A percentile compares a stretch with the other conserved stretches of the same genome.
These are phyloP conservation scores for Athetis lepigone DNA, from an alignment of 2,888 invertebrate species.

Conservation along the genomic window DNA sequence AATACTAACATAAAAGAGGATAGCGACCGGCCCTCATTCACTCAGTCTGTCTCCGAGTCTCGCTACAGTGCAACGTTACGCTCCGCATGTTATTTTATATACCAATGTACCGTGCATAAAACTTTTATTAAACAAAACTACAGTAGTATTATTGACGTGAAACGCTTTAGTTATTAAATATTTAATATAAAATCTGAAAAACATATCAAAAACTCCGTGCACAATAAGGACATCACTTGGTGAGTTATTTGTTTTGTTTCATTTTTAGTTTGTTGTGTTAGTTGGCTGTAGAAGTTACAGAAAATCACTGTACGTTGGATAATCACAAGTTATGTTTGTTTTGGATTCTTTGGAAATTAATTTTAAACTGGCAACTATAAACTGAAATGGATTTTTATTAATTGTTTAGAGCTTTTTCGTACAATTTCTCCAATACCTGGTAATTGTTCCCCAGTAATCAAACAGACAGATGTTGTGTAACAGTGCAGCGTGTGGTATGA, in stretches of 20 bases:
- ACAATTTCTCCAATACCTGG: conserved; percentile 12
- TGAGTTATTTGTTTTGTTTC: conserved; percentile 59
- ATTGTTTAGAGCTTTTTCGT: no score
- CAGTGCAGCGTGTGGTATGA: conserved; percentile 53
- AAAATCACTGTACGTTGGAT: conserved; percentile 7
- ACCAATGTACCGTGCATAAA: conserved; percentile 55
- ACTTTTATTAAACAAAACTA: conserved; percentile 36
- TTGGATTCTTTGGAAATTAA: neutral
- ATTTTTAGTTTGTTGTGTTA: conserved; percentile 41
- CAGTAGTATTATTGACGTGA: conserved; percentile 45
- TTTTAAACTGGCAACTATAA: neutral
- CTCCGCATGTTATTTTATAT: conserved; percentile 55
- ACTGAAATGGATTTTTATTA: neutral
- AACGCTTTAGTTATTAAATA: conserved; percentile 27
- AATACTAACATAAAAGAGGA: conserved; percentile 87
- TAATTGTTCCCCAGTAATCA: conserved; percentile 25
- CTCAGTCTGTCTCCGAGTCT: conserved; percentile 80
- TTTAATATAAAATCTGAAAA: conserved; percentile 4
- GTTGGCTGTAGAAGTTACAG: conserved; percentile 1
- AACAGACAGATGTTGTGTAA: conserved; percentile 55
- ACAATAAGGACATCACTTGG: conserved; percentile 40
- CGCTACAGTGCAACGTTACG: conserved; percentile 73
- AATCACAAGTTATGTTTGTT: conserved; percentile 1
- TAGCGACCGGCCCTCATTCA: conserved; percentile 84
- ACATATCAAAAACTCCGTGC: conserved; percentile 21